phyloP scores from a whole-genome alignment of 2,113 vertebrate genomes.

The Scopus umbretta region DNA sequence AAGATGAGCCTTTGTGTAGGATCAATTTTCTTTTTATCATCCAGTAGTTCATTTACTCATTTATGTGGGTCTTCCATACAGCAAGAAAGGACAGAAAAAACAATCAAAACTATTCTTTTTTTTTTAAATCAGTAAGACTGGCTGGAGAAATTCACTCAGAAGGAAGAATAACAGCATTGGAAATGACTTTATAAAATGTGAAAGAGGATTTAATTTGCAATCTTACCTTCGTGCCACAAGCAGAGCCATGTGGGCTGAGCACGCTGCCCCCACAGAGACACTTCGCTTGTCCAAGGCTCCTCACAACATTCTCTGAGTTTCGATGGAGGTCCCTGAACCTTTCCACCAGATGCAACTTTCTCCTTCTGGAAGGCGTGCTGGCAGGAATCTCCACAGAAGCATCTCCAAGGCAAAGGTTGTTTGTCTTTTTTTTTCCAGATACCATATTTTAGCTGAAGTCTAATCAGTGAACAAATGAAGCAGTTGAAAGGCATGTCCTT shows the following conservation, averaged over 20 bases:
- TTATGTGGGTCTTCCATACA: background rate
- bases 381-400: background rate
- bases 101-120: background rate
- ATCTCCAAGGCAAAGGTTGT: background rate
- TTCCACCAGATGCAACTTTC: background rate
- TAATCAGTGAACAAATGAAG: background rate
- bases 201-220: background rate
- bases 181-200: background rate
- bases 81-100: background rate
- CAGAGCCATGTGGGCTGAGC: background rate
- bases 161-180: background rate
- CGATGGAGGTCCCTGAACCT: background rate
- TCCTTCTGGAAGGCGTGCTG: background rate
- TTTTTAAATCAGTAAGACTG: background rate
- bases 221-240: slow-evolving; percentile 4
- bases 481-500: background rate
- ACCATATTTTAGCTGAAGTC: background rate
- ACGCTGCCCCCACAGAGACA: background rate
- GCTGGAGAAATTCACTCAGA: background rate
- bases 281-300: background rate
- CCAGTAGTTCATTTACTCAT: background rate
- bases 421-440: background rate
- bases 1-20: background rate
- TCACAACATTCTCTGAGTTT: background rate
- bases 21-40: background rate